These are phyloP conservation scores for Prochilodus magdalenae DNA, from an alignment of 2,113 vertebrate genomes.

Conservation along the genomic window DNA sequence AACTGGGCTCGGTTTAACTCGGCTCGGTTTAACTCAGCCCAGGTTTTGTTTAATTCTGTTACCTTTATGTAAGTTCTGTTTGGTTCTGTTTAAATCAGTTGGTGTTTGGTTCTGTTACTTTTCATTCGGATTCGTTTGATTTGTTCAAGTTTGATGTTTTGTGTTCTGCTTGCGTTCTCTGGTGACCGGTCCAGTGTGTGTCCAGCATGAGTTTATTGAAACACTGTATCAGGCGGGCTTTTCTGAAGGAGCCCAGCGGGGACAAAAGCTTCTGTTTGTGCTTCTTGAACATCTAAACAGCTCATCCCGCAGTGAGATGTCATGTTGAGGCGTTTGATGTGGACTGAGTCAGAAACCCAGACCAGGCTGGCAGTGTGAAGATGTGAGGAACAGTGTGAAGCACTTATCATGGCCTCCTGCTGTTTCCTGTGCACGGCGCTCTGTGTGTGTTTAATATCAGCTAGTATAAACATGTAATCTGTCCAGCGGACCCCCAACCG, in stretches of 20 bases:
- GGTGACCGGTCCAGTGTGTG: background rate
- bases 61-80: too few species aligned
- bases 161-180: background rate
- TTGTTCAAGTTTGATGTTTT: background rate
- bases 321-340: background rate
- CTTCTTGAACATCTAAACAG: background rate
- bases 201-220: background rate
- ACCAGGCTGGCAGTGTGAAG: background rate
- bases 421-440: slow-evolving; percentile 32
- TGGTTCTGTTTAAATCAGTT: too few species aligned
- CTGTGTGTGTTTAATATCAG: slow-evolving; percentile 32
- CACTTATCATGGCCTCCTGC: background rate
- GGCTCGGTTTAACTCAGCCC: too few species aligned
- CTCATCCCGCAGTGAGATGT: background rate
- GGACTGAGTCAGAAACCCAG: background rate
- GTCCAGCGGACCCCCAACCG: slow-evolving; percentile 15
- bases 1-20: too few species aligned
- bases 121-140: too few species aligned
- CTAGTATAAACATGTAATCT: slow-evolving; percentile 47
- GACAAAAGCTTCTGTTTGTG: background rate
- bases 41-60: too few species aligned
- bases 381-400: background rate
- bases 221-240: background rate
- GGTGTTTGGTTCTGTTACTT: too few species aligned
- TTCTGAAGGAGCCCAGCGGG: background rate